Conservation (phyloP, 2,888 invertebrate genomes). For the Leptothorax acervorum region DNA sequence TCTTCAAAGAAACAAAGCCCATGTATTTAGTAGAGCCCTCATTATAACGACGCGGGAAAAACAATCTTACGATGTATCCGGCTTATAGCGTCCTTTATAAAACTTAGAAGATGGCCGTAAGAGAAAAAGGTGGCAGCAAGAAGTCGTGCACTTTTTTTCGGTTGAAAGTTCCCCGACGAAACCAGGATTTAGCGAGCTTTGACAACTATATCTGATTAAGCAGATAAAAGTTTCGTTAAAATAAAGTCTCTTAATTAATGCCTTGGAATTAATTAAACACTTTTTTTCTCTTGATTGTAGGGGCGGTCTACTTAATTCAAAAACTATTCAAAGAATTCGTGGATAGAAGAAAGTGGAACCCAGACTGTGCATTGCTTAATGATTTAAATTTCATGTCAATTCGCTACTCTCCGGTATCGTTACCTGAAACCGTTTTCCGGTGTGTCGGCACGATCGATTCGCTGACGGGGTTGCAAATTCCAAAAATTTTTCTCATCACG, state of each 20-base stretch:
- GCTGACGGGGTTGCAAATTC: slow-evolving; percentile 25
- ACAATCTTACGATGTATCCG: slow-evolving; percentile 24
- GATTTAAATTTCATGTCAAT: not conserved
- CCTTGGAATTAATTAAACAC: not conserved
- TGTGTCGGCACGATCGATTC: slow-evolving; percentile 35
- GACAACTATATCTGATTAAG: slow-evolving; percentile 9
- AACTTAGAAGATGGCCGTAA: slow-evolving; percentile 24
- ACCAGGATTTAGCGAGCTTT: slow-evolving; percentile 20
- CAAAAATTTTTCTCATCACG: slow-evolving; percentile 53
- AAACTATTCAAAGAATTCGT: not conserved
- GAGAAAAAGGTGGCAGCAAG: not conserved
- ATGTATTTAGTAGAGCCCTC: slow-evolving; percentile 53
- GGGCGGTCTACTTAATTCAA: not conserved
- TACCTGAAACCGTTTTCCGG: slow-evolving; percentile 15
- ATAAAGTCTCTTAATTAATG: not conserved
- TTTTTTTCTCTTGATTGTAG: not conserved
- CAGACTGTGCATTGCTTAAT: not conserved
- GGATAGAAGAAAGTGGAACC: not conserved
- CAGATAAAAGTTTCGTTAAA: not conserved
- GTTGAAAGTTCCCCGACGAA: slow-evolving; percentile 11
- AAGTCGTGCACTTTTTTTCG: slow-evolving; percentile 13
- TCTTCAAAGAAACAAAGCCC: slow-evolving; percentile 55
- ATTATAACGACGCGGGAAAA: slow-evolving; percentile 52
- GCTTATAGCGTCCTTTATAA: slow-evolving; percentile 37
- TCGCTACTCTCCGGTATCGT: not conserved